These are phyloP conservation scores for Dolichallabes microphthalmus DNA, from an alignment of 2,113 vertebrate species.

Conservation along the genomic window DNA sequence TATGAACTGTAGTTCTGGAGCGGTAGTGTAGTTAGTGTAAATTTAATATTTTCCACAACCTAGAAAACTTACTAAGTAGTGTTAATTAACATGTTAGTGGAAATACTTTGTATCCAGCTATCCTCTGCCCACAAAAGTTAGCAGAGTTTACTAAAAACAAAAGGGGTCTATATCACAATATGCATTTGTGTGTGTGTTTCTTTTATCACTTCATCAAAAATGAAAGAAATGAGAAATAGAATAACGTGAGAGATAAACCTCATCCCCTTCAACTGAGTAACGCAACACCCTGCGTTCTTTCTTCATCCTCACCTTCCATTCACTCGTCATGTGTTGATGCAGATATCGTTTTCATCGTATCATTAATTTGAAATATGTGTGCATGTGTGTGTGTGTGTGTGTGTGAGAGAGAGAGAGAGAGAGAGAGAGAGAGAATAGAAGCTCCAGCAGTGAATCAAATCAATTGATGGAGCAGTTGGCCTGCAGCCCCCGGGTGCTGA, in stretches of 20 bases:
- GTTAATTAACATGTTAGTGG: too few species aligned
- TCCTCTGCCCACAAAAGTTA: too few species aligned
- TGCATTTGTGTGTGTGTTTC: not conserved
- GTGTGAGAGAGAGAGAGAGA: not conserved
- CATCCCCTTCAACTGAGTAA: slow-evolving; percentile 68
- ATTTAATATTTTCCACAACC: too few species aligned
- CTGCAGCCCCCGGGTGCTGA: slow-evolving; percentile 81
- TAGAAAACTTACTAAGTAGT: too few species aligned
- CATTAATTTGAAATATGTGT: slow-evolving; percentile 99
- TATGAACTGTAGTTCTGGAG: too few species aligned
- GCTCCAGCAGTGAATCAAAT: slow-evolving; percentile 97
- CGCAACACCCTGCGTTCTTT: slow-evolving; percentile 83
- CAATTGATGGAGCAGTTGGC: slow-evolving; percentile 99
- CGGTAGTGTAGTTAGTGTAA: too few species aligned
- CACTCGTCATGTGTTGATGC: slow-evolving; percentile 98
- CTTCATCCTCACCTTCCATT: slow-evolving; percentile 94
- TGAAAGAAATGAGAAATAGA: slow-evolving; percentile 66
- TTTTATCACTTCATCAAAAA: slow-evolving; percentile 42
- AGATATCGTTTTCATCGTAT: slow-evolving; percentile 99
- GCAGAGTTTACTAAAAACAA: too few species aligned
- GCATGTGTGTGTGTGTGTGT: slow-evolving; percentile 59
- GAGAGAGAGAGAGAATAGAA: slow-evolving; percentile 69
- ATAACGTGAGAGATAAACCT: slow-evolving; percentile 68
- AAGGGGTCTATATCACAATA: too few species aligned
- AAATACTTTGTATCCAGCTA: too few species aligned